These are phyloP conservation scores for Paraplagusia blochii DNA, from an alignment of 2,113 vertebrate species.

Conservation along the genomic window DNA sequence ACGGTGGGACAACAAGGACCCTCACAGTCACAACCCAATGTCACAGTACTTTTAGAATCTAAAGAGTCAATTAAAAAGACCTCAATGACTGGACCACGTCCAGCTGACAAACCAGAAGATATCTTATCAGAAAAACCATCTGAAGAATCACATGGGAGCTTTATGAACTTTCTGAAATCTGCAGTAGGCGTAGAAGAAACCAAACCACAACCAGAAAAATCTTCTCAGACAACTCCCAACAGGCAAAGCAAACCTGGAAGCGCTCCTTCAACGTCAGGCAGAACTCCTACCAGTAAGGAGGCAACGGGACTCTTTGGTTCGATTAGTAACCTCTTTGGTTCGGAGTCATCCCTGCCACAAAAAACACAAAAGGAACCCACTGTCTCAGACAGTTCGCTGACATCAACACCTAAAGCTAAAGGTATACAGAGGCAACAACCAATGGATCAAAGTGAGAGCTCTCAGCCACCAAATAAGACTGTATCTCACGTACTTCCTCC, in stretches of 20 bases:
- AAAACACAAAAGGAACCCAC: constrained; percentile 61
- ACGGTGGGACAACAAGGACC: constrained; percentile 62
- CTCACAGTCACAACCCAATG: constrained; percentile 55
- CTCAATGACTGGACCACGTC: not conserved
- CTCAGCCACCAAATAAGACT: constrained; percentile 47
- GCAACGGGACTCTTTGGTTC: constrained; percentile 79
- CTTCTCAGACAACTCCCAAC: constrained; percentile 54
- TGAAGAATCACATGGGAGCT: constrained; percentile 76
- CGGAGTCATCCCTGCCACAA: constrained; percentile 66
- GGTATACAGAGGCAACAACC: constrained; percentile 65
- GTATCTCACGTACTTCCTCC: constrained; percentile 47
- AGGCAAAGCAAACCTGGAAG: constrained; percentile 53
- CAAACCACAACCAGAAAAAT: constrained; percentile 63
- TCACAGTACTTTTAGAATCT: constrained; percentile 44
- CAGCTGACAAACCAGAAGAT: constrained; percentile 26
- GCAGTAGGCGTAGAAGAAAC: constrained; percentile 75
- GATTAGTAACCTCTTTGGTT: constrained; percentile 82
- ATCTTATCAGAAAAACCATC: constrained; percentile 45
- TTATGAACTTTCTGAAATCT: constrained; percentile 85
- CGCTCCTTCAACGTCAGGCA: constrained; percentile 41
- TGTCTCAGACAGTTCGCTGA: constrained; percentile 43
- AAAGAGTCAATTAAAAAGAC: constrained; percentile 35
- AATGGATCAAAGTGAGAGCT: constrained; percentile 41
- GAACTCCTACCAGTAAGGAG: constrained; percentile 72
- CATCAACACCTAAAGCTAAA: constrained; percentile 46